Evolutionary conservation across 2,113 vertebrate genomes (phyloP), one percentile per base, ranked within the genome.

Genomic region (Ardeotis arabs): DNA sequence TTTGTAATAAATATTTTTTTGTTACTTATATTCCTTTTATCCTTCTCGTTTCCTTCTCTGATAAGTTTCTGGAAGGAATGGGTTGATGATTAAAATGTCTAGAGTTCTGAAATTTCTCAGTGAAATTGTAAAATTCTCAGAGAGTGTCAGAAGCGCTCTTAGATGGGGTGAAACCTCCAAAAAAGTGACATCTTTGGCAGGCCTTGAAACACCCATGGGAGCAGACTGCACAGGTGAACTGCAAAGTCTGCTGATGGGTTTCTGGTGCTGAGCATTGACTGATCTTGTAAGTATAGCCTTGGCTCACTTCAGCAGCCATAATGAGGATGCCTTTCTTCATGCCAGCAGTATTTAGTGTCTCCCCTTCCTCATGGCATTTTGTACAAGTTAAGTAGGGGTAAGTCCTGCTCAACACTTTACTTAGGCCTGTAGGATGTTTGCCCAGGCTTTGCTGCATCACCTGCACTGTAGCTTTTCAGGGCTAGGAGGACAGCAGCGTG

Each of bases 401-500:
- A 41, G 9, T 35, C 35, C 22, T 39, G 47, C 7, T 58, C 68
- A 31, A 4, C 14, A 3, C 41, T n/a, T 77, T 24, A 3, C n/a
- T 77, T 82, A 25, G 27, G 19, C 14, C 18, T 52, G 41, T 24
- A 14, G 41, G 41, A 24, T 69, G 41, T 83, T 94, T 84, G 18
- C 28, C 16, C 28, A 49, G 47, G 47, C 27, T 94, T 74, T 84
- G 62, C 44, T 66, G n/a, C 14, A 18, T 44, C 31, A 22, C 39
- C 62, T 24, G 39, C n/a, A 4, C 18, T 44, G 49, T 39, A 58
- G 45, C 16, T 60, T 89, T 52, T 44, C 47, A 72, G 35, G 56
- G 14, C 7, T 62, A 12, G 76, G 6, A 16, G 31, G 7, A 27
- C 44, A 63, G 47, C 53, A 41, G 14, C 0, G 0, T 45, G 49